Conservation (phyloP, 2,797 vertebrate genomes). For the Champsocephalus gunnari region DNA sequence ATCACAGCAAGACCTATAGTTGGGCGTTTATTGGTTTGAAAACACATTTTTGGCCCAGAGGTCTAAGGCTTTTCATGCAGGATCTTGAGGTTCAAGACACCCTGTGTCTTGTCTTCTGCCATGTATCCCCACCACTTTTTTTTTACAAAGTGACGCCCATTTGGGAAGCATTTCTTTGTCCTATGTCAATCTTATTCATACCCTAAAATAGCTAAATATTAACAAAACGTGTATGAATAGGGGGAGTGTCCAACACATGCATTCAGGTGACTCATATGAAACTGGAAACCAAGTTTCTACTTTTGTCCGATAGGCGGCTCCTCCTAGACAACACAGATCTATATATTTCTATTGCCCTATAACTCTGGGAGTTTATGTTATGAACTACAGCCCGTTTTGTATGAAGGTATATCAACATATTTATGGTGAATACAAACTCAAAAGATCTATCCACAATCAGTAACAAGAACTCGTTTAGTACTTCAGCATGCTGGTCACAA, state of each 20-base stretch:
- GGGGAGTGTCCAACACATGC: constrained; percentile 27
- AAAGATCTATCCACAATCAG: background rate
- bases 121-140: no score
- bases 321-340: background rate
- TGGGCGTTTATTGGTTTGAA: no score
- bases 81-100: no score
- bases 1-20: no score
- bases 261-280: constrained; percentile 22
- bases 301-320: constrained; percentile 12
- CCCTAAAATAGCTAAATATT: background rate
- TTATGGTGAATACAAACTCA: background rate
- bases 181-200: background rate
- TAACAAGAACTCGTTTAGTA: constrained; percentile 1
- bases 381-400: background rate
- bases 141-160: no score
- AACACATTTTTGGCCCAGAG: no score
- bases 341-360: background rate
- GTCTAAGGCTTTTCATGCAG: no score
- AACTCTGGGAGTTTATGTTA: background rate
- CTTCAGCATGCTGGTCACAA: background rate
- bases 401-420: background rate
- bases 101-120: no score
- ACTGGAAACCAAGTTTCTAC: constrained; percentile 21
- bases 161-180: no score
- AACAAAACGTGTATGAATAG: background rate